A percentile compares a stretch with the other conserved stretches of the same genome.
Conservation (phyloP, 64 coral and sea anemone species). For the Dendronephthya gigantea region DNA sequence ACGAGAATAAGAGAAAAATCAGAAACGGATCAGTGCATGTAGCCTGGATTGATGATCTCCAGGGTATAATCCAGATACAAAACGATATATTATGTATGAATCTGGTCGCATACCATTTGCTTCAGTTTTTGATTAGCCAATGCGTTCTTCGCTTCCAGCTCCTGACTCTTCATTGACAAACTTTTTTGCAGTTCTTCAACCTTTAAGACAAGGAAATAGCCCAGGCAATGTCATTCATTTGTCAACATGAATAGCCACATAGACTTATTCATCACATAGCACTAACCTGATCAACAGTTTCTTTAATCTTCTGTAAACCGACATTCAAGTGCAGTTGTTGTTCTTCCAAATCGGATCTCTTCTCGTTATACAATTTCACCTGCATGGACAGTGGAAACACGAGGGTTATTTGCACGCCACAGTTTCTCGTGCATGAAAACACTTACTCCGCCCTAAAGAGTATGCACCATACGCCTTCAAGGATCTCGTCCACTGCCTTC, state of each 20-base stretch:
- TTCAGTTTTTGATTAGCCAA: conserved; percentile 96
- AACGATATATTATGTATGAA: too few relatives aligned
- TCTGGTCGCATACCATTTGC: conserved; percentile 62
- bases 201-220: too few relatives aligned
- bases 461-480: too few relatives aligned
- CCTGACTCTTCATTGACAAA: conserved; percentile 93
- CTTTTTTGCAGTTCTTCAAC: conserved; percentile 95
- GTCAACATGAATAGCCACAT: too few relatives aligned
- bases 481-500: too few relatives aligned
- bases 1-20: not conserved
- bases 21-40: too few relatives aligned
- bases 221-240: too few relatives aligned
- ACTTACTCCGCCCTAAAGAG: too few relatives aligned
- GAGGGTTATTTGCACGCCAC: not conserved
- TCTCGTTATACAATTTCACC: conserved; percentile 96
- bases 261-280: not conserved
- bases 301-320: conserved; percentile 60
- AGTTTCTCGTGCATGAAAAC: too few relatives aligned
- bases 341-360: conserved; percentile 95
- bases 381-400: not conserved
- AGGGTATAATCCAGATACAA: not conserved
- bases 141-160: conserved; percentile 93
- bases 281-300: not conserved
- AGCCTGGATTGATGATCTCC: too few relatives aligned
- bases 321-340: conserved; percentile 95